A percentile compares a stretch with the other conserved stretches of the same genome.
Conservation (phyloP, 2,797 vertebrate genomes). For the Bothrops alternatus region DNA sequence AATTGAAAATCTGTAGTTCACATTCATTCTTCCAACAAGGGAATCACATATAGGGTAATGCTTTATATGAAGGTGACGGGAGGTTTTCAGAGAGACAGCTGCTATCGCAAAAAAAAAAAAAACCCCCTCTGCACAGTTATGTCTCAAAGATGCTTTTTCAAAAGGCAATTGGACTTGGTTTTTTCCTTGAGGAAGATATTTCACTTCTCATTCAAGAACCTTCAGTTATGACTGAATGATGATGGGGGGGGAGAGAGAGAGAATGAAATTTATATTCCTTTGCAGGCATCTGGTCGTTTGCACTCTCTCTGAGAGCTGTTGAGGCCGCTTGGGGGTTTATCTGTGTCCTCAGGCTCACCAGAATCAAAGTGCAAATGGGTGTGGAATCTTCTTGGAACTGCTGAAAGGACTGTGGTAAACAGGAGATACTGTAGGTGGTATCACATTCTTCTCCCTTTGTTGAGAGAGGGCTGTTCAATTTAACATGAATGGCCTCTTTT, state of each 20-base stretch:
- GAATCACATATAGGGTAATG: background rate
- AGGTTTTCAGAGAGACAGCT: background rate
- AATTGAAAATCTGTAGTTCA: background rate
- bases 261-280: background rate
- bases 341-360: background rate
- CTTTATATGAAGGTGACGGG: background rate
- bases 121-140: background rate
- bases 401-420: background rate
- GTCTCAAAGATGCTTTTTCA: background rate
- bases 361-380: background rate
- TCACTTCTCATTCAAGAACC: background rate
- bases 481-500: background rate
- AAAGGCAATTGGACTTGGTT: no score
- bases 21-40: background rate
- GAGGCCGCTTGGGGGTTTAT: background rate
- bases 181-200: background rate
- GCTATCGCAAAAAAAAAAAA: background rate
- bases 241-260: accelerated
- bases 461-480: background rate
- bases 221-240: background rate
- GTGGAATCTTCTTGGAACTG: background rate
- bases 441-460: background rate
- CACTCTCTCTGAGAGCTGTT: background rate
- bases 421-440: background rate
- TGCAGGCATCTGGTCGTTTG: background rate